Evolutionary conservation across 2,113 vertebrate genomes (phyloP).

Genomic region (Butorides virescens): DNA sequence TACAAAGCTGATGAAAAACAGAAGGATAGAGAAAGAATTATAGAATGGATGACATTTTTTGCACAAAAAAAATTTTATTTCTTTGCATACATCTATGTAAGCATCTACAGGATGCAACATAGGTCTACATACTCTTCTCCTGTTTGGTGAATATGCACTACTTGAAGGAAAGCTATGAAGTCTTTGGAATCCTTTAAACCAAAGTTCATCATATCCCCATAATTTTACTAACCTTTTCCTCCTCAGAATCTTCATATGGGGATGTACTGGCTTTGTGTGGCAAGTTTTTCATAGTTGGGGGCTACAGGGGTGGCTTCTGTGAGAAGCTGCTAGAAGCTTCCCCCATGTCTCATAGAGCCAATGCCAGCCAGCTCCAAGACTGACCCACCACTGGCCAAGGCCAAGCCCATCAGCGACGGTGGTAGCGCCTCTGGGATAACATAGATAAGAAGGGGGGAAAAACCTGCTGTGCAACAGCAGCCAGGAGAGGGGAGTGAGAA

Average conservation of each 20-base stretch:
- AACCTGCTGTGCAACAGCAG: no score
- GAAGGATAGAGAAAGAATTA: not conserved
- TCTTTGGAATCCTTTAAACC: not conserved
- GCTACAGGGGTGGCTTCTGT: no score
- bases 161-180: not conserved
- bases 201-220: not conserved
- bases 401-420: no score
- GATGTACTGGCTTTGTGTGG: no score
- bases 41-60: not conserved
- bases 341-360: no score
- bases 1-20: not conserved
- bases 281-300: no score
- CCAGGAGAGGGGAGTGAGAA: no score
- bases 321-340: no score
- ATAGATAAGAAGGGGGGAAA: no score
- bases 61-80: not conserved
- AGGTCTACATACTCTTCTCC: not conserved
- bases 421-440: no score
- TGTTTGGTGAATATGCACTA: not conserved
- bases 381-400: no score
- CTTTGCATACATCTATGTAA: not conserved
- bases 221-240: not conserved
- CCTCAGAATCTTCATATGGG: not conserved
- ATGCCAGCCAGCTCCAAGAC: no score
- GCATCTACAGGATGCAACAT: not conserved